Evolutionary conservation across 2,797 vertebrate species (phyloP).

Genomic region (Phataginus tetradactyla): DNA sequence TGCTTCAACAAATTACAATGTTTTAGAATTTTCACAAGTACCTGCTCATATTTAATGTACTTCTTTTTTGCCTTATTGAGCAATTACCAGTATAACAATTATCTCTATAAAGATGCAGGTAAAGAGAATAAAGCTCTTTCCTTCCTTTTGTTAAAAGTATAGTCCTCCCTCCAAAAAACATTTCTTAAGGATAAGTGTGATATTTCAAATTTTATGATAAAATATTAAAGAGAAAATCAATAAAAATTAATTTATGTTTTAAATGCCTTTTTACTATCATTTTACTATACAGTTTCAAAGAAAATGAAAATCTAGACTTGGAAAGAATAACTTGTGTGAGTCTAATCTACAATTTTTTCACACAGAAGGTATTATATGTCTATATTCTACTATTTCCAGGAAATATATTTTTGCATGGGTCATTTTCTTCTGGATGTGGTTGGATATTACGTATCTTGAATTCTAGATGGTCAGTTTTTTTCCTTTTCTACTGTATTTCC

Average conservation of each 20-base stretch:
- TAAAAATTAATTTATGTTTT: background rate
- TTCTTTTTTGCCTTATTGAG: background rate
- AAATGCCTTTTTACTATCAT: background rate
- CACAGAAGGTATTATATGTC: background rate
- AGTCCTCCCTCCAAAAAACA: background rate
- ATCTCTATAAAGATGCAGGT: background rate
- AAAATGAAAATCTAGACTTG: background rate
- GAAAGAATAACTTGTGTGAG: background rate
- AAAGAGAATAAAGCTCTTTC: background rate
- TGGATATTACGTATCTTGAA: background rate
- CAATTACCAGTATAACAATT: background rate
- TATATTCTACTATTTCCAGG: background rate
- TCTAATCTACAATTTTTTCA: background rate
- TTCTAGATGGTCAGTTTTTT: background rate
- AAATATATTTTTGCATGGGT: background rate
- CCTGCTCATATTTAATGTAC: background rate
- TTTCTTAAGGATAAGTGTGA: background rate
- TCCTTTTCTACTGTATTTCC: background rate
- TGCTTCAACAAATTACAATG: constrained; percentile 29
- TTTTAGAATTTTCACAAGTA: constrained; percentile 49
- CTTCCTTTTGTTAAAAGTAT: background rate
- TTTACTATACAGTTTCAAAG: background rate
- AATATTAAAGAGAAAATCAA: background rate
- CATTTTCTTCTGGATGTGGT: background rate
- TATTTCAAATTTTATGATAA: constrained; percentile 3